These are phyloP conservation scores for Clarias platycephalus DNA, from an alignment of 2,797 vertebrate genomes.

Conservation along the genomic window DNA sequence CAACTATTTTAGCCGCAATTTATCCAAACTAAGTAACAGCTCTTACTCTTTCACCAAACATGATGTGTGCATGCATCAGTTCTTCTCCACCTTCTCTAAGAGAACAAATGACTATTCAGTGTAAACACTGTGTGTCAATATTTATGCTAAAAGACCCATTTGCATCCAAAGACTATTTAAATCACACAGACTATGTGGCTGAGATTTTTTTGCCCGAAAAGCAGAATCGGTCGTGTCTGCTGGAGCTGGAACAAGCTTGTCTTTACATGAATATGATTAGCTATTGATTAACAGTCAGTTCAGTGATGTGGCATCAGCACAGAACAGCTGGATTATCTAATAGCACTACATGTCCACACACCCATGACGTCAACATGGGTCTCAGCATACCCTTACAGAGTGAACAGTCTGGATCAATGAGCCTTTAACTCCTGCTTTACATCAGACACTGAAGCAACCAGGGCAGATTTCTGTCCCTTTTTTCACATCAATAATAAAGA, in stretches of 20 bases:
- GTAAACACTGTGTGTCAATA: neutral
- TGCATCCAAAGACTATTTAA: neutral
- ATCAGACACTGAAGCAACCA: neutral
- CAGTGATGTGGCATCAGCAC: slow-evolving; percentile 29
- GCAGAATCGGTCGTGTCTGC: neutral
- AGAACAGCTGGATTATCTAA: slow-evolving; percentile 12
- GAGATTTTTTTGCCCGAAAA: neutral
- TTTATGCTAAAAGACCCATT: neutral
- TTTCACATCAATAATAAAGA: neutral
- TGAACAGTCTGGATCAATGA: slow-evolving; percentile 31
- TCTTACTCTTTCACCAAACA: too few relatives aligned
- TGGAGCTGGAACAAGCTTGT: slow-evolving; percentile 22
- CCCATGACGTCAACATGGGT: slow-evolving; percentile 22
- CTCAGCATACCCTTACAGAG: slow-evolving; percentile 11
- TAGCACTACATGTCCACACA: slow-evolving; percentile 1
- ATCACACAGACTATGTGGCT: neutral
- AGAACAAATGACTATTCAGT: too few relatives aligned
- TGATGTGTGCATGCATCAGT: too few relatives aligned
- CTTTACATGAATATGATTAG: slow-evolving; percentile 33
- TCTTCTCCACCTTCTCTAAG: too few relatives aligned
- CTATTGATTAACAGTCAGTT: slow-evolving; percentile 40
- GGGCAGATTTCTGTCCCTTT: neutral
- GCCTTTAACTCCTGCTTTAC: neutral
- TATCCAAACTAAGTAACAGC: too few relatives aligned
- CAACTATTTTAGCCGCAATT: neutral